Conservation (phyloP, 2,113 vertebrate genomes). For the Pterocles burchelli region DNA sequence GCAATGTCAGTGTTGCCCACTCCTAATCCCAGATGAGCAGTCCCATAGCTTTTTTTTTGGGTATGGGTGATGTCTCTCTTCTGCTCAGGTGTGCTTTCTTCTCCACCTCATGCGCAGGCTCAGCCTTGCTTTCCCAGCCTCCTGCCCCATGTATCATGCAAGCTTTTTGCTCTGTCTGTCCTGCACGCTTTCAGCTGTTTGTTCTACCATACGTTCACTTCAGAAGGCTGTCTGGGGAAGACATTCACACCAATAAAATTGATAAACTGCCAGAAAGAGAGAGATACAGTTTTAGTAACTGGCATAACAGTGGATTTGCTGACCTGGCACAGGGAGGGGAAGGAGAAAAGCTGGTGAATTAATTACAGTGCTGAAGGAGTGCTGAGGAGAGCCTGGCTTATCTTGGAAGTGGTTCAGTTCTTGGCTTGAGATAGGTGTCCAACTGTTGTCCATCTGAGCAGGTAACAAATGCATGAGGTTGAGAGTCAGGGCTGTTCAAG, state of each 20-base stretch:
- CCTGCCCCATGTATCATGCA: background rate
- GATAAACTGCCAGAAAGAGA: slow-evolving; percentile 4
- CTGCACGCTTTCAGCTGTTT: background rate
- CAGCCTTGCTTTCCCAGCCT: background rate
- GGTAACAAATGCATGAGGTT: background rate
- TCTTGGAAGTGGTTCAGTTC: slow-evolving; percentile 9
- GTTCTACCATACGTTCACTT: background rate
- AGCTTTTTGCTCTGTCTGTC: background rate
- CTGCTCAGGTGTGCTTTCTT: background rate
- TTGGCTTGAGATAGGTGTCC: background rate
- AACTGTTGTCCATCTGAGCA: background rate
- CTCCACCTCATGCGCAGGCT: accelerated
- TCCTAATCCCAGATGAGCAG: background rate
- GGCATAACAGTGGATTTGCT: slow-evolving; percentile 39
- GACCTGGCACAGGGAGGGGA: background rate
- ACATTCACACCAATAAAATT: background rate
- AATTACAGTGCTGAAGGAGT: slow-evolving; percentile 19
- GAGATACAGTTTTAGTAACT: slow-evolving; percentile 43
- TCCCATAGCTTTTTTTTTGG: background rate
- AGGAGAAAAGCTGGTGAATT: slow-evolving; percentile 1
- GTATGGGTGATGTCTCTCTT: accelerated
- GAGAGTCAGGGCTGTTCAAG: background rate
- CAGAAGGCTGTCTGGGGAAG: background rate
- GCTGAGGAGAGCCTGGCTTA: slow-evolving; percentile 18
- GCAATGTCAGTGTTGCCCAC: background rate